Conservation (phyloP, 2,113 vertebrate species). For the Cynopterus brachyotis region DNA sequence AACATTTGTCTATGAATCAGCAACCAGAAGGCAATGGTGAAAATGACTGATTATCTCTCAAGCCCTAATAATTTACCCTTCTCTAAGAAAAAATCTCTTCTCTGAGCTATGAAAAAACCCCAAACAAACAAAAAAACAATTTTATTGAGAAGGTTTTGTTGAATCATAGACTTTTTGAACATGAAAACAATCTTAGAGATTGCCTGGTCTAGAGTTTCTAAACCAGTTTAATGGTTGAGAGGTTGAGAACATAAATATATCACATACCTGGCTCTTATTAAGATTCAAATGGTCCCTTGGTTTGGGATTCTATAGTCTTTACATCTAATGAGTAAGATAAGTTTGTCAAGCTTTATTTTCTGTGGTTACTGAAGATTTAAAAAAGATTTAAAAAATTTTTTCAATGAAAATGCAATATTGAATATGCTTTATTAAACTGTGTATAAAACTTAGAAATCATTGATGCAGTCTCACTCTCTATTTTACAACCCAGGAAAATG, state of each 20-base stretch:
- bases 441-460: neutral
- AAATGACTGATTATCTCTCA: neutral
- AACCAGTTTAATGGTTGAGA: neutral
- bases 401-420: neutral
- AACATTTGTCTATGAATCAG: neutral
- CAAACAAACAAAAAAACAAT: neutral
- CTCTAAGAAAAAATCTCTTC: neutral
- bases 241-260: neutral
- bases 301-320: neutral
- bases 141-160: neutral
- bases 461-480: neutral
- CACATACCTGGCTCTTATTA: neutral
- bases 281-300: neutral
- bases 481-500: neutral
- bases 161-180: slow-evolving; percentile 14
- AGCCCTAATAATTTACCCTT: neutral
- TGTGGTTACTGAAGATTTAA: slow-evolving; percentile 13
- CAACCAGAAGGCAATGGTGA: neutral
- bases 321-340: neutral
- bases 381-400: too few species aligned
- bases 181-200: neutral
- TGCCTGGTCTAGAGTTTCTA: neutral
- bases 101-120: neutral
- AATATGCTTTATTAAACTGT: neutral
- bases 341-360: neutral